phyloP scores from a whole-genome alignment of 64 coral and sea anemone genomes.

The Montipora foliosa region DNA sequence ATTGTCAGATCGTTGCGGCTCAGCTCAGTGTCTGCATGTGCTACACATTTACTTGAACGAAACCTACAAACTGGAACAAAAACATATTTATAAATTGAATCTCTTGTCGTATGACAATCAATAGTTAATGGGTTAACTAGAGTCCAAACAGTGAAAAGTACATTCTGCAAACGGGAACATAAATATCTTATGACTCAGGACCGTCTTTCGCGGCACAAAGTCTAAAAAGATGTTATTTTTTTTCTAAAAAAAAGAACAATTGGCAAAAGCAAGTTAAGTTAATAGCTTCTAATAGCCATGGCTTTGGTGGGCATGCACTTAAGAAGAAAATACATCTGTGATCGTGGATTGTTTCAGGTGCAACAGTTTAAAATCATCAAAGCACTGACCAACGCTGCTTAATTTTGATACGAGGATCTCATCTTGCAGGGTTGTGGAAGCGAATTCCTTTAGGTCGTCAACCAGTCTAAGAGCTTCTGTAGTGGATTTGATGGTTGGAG shows the following conservation, averaged over 20 bases:
- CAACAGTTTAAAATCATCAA: conserved; percentile 48
- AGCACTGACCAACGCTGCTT: conserved; percentile 21
- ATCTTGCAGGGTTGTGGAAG: no score
- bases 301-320: not conserved
- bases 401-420: conserved; percentile 8
- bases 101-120: conserved; percentile 8
- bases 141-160: conserved; percentile 17
- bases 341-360: conserved; percentile 33
- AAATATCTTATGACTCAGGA: not conserved
- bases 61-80: conserved; percentile 54
- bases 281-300: not conserved
- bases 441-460: no score
- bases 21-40: no score
- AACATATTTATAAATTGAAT: conserved; percentile 24
- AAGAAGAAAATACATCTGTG: conserved; percentile 33
- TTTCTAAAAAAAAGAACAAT: not conserved
- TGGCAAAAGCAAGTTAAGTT: not conserved
- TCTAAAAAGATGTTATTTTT: not conserved
- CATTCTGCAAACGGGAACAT: conserved; percentile 18
- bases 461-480: no score
- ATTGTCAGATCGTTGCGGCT: no score
- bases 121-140: conserved; percentile 28
- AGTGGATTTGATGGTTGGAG: no score
- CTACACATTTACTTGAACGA: conserved; percentile 24
- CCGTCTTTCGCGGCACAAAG: not conserved